phyloP scores from a whole-genome alignment of 2,113 vertebrate genomes.

The Strix uralensis region DNA sequence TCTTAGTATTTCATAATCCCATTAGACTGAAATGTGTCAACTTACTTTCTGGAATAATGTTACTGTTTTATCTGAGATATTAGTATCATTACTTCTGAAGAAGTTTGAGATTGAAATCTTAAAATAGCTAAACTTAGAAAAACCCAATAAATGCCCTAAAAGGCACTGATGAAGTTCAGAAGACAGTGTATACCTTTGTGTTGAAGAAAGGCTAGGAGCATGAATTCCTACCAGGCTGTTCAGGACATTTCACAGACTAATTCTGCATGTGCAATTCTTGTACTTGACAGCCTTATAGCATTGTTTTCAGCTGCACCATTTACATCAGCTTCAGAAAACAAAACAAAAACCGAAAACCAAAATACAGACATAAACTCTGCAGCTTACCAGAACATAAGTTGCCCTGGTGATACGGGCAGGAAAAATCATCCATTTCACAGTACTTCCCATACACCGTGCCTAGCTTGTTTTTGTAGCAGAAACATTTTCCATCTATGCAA shows the following conservation, averaged over 20 bases:
- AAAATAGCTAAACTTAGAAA: neutral
- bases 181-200: neutral
- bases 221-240: neutral
- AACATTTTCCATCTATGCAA: conserved; percentile 88
- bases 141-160: neutral
- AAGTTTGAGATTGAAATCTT: neutral
- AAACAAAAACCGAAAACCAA: neutral
- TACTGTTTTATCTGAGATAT: neutral
- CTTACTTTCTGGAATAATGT: neutral
- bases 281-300: neutral
- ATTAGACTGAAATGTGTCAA: neutral
- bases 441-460: conserved; percentile 88
- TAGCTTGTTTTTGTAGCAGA: conserved; percentile 85
- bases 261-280: neutral
- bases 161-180: neutral
- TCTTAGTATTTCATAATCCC: neutral
- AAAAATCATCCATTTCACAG: conserved; percentile 95
- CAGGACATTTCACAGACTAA: neutral
- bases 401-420: conserved; percentile 86
- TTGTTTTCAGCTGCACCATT: neutral
- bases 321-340: neutral
- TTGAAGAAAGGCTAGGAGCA: neutral
- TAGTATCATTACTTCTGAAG: neutral
- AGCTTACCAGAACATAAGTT: conserved; percentile 87
- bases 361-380: neutral